Evolutionary conservation across 2,888 invertebrate species (phyloP).

Genomic region (Pogonocherus hispidulus): DNA sequence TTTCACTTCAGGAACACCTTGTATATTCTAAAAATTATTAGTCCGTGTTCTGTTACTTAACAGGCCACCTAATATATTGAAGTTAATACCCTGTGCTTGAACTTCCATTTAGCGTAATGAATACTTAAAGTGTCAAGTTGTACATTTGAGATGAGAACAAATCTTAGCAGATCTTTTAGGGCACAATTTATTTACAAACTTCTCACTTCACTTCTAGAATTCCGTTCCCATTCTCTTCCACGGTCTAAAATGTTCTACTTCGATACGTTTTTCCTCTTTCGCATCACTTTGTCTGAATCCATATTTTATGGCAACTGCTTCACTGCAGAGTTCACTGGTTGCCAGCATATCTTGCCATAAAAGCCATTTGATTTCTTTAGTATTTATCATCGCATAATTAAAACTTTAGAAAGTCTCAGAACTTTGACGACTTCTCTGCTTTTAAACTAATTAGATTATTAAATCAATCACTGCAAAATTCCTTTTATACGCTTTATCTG

Average conservation of each 20-base stretch:
- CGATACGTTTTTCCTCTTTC: slow-evolving; percentile 30
- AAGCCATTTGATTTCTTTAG: background rate
- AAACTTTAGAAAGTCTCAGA: background rate
- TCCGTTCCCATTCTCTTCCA: slow-evolving; percentile 18
- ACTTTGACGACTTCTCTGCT: background rate
- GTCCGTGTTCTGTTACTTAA: too few species aligned
- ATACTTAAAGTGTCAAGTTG: slow-evolving; percentile 18
- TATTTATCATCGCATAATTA: slow-evolving; percentile 3
- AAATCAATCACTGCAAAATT: background rate
- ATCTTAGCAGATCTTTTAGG: slow-evolving; percentile 29
- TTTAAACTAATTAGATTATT: background rate
- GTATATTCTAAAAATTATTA: too few species aligned
- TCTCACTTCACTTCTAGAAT: slow-evolving; percentile 23
- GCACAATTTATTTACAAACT: slow-evolving; percentile 34
- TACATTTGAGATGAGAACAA: slow-evolving; percentile 13
- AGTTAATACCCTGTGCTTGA: background rate
- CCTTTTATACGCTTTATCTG: background rate
- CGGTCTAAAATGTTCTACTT: slow-evolving; percentile 27
- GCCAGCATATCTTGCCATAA: slow-evolving; percentile 11
- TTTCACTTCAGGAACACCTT: too few species aligned
- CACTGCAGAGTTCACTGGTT: slow-evolving; percentile 23
- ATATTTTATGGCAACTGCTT: slow-evolving; percentile 33
- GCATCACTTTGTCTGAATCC: slow-evolving; percentile 37
- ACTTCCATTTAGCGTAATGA: background rate
- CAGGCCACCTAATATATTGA: too few species aligned